A percentile compares a stretch with the other conserved stretches of the same genome.
Evolutionary conservation across 1,140 invertebrate genomes (phyloP).

Genomic region (Chelonus insularis): DNA sequence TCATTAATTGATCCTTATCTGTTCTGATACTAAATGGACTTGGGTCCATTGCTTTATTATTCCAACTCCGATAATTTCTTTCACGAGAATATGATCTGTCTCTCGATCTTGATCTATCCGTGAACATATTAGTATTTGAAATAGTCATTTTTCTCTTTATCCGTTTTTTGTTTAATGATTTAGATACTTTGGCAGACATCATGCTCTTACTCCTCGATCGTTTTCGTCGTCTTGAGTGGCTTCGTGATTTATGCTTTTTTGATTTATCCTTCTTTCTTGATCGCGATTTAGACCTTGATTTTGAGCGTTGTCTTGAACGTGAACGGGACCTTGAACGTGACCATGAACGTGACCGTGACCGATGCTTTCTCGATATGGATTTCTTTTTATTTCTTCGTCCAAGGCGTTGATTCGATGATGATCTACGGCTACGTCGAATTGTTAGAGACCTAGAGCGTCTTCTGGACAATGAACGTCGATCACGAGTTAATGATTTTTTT

Average conservation of each 20-base stretch:
- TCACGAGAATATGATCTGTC: conserved; percentile 44
- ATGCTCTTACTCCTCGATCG: conserved; percentile 45
- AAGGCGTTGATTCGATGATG: conserved; percentile 43
- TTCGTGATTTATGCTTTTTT: conserved; percentile 50
- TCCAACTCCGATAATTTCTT: conserved; percentile 48
- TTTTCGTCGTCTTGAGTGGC: conserved; percentile 42
- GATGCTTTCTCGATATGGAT: conserved; percentile 33
- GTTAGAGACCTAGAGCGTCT: conserved; percentile 39
- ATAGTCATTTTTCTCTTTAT: neutral
- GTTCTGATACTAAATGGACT: neutral
- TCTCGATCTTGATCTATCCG: conserved; percentile 43
- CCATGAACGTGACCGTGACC: conserved; percentile 30
- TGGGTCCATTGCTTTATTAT: conserved; percentile 44
- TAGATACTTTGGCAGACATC: conserved; percentile 31
- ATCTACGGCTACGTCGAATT: conserved; percentile 35
- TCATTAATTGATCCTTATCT: neutral
- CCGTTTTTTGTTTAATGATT: conserved; percentile 47
- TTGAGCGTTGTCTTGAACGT: conserved; percentile 28
- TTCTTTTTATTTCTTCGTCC: conserved; percentile 36
- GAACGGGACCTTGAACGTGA: conserved; percentile 34
- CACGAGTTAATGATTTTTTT: conserved; percentile 44
- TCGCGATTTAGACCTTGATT: conserved; percentile 29
- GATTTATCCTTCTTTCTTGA: conserved; percentile 47
- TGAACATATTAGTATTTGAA: neutral
- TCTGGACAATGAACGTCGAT: conserved; percentile 43